Conservation (phyloP, 2,888 invertebrate genomes). For the Dynastes grantii region DNA sequence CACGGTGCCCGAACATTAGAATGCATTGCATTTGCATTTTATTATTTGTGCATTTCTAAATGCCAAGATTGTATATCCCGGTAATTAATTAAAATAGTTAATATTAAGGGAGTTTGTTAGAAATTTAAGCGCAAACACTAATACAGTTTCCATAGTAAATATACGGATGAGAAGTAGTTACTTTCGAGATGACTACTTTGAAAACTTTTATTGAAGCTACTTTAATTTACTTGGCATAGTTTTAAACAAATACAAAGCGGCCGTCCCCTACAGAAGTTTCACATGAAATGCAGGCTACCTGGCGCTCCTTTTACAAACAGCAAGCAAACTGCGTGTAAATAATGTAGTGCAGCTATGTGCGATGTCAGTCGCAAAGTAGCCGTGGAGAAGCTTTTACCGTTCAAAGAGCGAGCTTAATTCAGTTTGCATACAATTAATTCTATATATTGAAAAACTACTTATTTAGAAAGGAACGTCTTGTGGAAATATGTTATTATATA, state of each 20-base stretch:
- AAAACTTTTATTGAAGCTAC: conserved; percentile 8
- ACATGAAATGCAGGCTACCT: conserved; percentile 6
- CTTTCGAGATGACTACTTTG: conserved; percentile 6
- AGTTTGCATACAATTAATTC: neutral
- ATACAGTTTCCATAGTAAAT: neutral
- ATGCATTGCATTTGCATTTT: no score
- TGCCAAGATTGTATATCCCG: no score
- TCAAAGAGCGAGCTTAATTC: no score
- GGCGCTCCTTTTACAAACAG: neutral
- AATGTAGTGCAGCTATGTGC: neutral
- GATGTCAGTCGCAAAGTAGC: neutral
- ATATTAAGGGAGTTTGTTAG: no score
- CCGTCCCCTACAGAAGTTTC: neutral
- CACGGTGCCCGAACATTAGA: no score
- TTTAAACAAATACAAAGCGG: neutral
- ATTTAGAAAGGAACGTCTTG: no score
- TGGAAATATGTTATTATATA: no score
- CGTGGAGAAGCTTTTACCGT: no score
- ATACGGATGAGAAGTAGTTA: neutral
- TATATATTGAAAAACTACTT: no score
- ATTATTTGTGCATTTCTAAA: no score
- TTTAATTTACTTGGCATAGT: conserved; percentile 1
- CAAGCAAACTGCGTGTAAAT: neutral
- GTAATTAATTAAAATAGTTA: no score
- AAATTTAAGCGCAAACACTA: neutral